Conservation (phyloP, 2,797 vertebrate genomes). For the Leptodactylus fallax region DNA sequence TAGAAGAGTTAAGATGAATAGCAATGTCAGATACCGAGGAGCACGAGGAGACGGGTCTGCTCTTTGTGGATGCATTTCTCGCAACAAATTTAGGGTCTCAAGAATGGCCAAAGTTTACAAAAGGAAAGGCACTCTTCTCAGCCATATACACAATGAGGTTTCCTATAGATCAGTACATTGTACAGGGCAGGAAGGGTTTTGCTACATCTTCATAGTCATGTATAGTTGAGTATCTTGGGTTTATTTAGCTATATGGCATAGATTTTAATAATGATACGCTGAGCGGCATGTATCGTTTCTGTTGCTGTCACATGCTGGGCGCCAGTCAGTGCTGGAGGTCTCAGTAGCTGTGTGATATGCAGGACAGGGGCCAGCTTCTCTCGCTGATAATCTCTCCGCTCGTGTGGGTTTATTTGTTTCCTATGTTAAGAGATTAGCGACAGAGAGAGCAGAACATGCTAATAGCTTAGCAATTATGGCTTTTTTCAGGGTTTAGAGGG, state of each 20-base stretch:
- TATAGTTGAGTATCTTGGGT: not conserved
- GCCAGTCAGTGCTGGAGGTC: conserved; percentile 9
- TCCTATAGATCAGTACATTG: not conserved
- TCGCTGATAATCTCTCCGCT: conserved; percentile 48
- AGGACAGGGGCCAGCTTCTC: conserved; percentile 30
- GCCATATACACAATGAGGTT: not conserved
- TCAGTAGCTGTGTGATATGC: not conserved
- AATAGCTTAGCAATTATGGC: conserved; percentile 93
- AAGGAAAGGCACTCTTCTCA: not conserved
- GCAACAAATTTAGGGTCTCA: not conserved
- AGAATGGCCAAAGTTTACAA: conserved; percentile 1
- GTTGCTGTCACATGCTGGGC: not conserved
- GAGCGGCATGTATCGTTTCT: not conserved
- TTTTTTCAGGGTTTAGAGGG: conserved; percentile 91
- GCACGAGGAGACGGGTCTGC: not conserved
- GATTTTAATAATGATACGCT: not conserved
- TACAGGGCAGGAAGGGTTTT: not conserved
- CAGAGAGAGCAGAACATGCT: conserved; percentile 82
- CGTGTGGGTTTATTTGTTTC: conserved; percentile 55
- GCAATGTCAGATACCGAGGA: not conserved
- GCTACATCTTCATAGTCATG: not conserved
- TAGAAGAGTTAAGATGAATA: conserved; percentile 65
- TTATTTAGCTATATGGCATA: not conserved
- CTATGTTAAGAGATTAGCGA: conserved; percentile 64
- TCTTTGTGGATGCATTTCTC: not conserved